Base-by-base conservation (phyloP, 2,888 invertebrate species). In the Dasypogon diadema region DNA sequence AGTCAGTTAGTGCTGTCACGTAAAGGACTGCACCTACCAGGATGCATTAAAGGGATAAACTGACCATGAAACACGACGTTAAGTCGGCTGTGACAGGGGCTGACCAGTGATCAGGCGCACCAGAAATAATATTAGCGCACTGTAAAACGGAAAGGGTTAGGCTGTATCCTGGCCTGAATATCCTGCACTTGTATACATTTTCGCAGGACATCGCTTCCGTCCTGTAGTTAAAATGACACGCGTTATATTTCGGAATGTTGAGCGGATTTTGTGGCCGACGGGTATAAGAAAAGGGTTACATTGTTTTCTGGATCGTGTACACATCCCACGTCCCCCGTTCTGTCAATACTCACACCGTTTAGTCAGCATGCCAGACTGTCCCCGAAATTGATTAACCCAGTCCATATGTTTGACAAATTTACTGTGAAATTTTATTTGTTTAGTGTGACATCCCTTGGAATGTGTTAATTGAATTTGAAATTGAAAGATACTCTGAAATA, bases 351-450 rank as follows among this genome's bases (percentile, higher is more conserved):
- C 12, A 2, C 21, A 54, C 22, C 2, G 2, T 6, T 16, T 14
- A 54, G 10, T 54, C 16, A 6, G 22, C 18, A 54, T 22, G 22
- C 54, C 16, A 48, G 48, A 48, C 48, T 54, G 54, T 58, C 12
- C 58, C 16, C 21, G 24, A 46, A 74, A 74, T 74, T 63, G 63
- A 74, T 74, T 74, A 60, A 74, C 74, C 51, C 60, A 48, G 75
- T 65, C 46, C 75, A 75, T 75, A 68, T 75, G 75, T 65, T 75
- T 26, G 46, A 68, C 56, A 75, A 75, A 75, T 75, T 68, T 55
- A 21, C 26, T 60, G 75, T 75, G 75, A 73, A 73, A 74, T 74
- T 74, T 74, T 74, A 74, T 74, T 74, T 74, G 74, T 60, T 55
- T 46, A 48, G 26, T 74, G 58, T 48, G 56, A 73, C 73, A 26